These are phyloP conservation scores for Trachelus stipa DNA, from an alignment of 2,888 invertebrate genomes.

Conservation along the genomic window DNA sequence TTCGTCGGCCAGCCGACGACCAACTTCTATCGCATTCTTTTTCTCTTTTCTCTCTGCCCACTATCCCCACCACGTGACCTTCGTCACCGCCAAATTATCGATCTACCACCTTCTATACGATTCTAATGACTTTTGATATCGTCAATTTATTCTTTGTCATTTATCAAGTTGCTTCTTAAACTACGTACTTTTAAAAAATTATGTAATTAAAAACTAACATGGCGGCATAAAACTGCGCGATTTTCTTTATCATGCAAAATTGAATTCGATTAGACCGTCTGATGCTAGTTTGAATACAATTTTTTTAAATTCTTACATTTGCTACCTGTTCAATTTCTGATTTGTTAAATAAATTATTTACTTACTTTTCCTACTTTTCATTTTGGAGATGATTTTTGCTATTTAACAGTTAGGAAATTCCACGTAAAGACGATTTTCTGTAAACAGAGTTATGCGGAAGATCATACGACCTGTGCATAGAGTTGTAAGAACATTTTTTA, in stretches of 20 bases:
- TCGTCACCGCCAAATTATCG: background rate
- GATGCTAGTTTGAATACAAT: background rate
- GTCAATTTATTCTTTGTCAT: background rate
- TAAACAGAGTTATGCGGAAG: background rate
- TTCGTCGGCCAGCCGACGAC: constrained; percentile 26
- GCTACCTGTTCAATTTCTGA: background rate
- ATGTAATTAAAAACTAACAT: background rate
- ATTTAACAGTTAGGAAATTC: background rate
- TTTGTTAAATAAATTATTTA: background rate
- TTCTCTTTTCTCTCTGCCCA: constrained; percentile 10
- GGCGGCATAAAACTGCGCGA: background rate
- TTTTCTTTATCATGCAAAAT: background rate
- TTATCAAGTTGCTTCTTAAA: background rate
- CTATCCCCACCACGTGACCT: constrained; percentile 4
- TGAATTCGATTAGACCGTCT: background rate
- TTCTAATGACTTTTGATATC: background rate
- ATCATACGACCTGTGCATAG: background rate
- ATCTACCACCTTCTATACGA: background rate
- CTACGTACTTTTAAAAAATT: background rate
- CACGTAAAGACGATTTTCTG: background rate
- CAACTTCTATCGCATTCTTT: constrained; percentile 27
- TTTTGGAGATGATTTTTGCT: background rate
- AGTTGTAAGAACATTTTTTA: background rate
- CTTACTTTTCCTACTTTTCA: background rate
- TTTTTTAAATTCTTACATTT: background rate